These are phyloP conservation scores for Varroa destructor DNA, from an alignment of 1,140 invertebrate genomes.

Conservation along the genomic window DNA sequence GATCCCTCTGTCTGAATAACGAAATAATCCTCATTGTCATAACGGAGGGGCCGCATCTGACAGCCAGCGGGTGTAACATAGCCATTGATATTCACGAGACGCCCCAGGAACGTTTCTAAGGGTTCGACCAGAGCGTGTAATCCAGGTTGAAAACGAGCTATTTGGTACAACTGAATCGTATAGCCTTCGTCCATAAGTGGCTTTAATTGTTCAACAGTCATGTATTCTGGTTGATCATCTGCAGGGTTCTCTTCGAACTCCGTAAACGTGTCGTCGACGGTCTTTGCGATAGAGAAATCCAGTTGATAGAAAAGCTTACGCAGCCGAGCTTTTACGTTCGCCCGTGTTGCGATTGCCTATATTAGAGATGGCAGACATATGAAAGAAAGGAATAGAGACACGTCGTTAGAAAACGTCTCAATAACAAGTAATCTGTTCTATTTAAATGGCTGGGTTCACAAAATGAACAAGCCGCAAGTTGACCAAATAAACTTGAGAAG, in stretches of 20 bases:
- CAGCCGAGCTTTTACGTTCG: too few relatives aligned
- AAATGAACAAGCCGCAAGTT: too few relatives aligned
- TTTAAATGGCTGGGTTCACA: too few relatives aligned
- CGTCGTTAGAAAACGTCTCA: too few relatives aligned
- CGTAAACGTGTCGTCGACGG: too few relatives aligned
- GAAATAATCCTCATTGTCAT: conserved; percentile 12
- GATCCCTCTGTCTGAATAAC: not conserved
- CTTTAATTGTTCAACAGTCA: not conserved
- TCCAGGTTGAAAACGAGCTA: not conserved
- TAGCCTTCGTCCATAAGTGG: not conserved
- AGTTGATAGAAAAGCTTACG: too few relatives aligned
- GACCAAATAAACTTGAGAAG: too few relatives aligned
- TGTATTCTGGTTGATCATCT: not conserved
- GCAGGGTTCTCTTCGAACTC: not conserved
- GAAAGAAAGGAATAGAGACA: too few relatives aligned
- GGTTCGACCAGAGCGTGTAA: not conserved
- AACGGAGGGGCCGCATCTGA: not conserved
- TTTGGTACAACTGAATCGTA: not conserved
- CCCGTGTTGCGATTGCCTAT: too few relatives aligned
- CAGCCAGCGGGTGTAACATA: not conserved
- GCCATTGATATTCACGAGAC: not conserved
- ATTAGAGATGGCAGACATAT: too few relatives aligned
- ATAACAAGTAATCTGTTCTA: too few relatives aligned
- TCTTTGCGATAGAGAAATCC: too few relatives aligned
- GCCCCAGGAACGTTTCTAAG: not conserved